Evolutionary conservation across 2,888 invertebrate species (phyloP).

Genomic region (Cantharis lateralis): DNA sequence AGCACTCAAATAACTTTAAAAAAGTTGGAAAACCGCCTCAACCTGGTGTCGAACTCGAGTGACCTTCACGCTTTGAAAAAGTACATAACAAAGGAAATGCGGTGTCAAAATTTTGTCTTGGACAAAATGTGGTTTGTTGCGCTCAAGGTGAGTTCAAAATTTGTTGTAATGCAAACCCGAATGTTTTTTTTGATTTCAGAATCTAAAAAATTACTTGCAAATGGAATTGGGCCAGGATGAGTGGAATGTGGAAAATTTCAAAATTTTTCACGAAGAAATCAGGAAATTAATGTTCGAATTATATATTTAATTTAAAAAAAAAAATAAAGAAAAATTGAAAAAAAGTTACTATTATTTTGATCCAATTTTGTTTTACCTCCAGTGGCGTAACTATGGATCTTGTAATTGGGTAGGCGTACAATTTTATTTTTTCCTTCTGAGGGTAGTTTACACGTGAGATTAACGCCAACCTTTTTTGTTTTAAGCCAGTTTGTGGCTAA

Average conservation of each 20-base stretch:
- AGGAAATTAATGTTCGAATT: constrained; percentile 24
- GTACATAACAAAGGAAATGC: constrained; percentile 39
- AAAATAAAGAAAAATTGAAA: no score
- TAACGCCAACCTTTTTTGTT: no score
- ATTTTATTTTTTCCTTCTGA: no score
- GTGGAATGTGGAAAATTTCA: constrained; percentile 17
- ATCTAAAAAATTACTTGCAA: constrained; percentile 22
- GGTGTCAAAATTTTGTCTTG: neutral
- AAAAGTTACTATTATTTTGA: no score
- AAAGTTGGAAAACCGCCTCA: constrained; percentile 34
- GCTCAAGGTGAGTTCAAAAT: constrained; percentile 7
- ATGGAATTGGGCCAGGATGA: constrained; percentile 10
- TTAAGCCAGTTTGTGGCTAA: no score
- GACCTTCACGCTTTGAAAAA: constrained; percentile 41
- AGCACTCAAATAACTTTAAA: constrained; percentile 39
- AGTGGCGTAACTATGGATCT: no score
- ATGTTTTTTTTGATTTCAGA: constrained; percentile 17
- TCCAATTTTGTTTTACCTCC: no score
- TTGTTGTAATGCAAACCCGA: neutral
- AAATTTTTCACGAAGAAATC: constrained; percentile 28
- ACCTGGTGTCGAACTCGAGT: constrained; percentile 33
- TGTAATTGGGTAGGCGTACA: no score
- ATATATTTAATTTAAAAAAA: constrained; percentile 8
- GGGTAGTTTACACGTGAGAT: no score
- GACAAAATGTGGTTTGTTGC: constrained; percentile 24